Evolutionary conservation across 2,113 vertebrate species (phyloP).

Genomic region (Calypte anna): DNA sequence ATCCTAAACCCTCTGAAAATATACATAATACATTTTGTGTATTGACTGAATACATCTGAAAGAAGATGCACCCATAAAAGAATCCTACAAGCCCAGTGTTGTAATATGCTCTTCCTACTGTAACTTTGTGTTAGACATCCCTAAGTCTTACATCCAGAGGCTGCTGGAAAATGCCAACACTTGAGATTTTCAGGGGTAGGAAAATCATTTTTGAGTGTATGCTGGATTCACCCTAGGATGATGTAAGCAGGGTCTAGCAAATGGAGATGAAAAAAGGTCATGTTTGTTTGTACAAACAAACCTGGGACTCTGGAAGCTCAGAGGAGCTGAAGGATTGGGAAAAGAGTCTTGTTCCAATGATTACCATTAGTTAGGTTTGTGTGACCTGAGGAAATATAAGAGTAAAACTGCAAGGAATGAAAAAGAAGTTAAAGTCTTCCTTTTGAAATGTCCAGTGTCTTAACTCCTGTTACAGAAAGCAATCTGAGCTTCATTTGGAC

Average conservation of each 20-base stretch:
- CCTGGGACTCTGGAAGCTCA: not conserved
- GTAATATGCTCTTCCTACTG: not conserved
- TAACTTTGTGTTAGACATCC: not conserved
- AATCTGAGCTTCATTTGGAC: not conserved
- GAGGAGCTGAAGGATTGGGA: not conserved
- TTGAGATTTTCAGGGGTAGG: not conserved
- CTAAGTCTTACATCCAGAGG: not conserved
- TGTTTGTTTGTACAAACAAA: not conserved
- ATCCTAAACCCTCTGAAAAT: not conserved
- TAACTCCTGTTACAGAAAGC: not conserved
- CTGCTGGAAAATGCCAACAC: not conserved
- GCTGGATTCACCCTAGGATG: fast-evolving
- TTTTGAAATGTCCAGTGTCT: not conserved
- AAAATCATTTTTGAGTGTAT: not conserved
- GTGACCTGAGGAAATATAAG: not conserved
- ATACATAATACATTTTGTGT: not conserved
- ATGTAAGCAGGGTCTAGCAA: not conserved
- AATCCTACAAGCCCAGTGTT: not conserved
- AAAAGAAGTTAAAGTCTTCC: not conserved
- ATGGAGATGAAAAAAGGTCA: not conserved
- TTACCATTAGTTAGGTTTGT: fast-evolving
- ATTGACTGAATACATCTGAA: not conserved
- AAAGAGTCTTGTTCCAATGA: not conserved
- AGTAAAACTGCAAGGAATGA: not conserved
- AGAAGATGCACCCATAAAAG: not conserved